Percentiles rank a stretch among this genome's conserved stretches.
phyloP scores from a whole-genome alignment of 2,888 invertebrate species.

The Chouioia cunea region DNA sequence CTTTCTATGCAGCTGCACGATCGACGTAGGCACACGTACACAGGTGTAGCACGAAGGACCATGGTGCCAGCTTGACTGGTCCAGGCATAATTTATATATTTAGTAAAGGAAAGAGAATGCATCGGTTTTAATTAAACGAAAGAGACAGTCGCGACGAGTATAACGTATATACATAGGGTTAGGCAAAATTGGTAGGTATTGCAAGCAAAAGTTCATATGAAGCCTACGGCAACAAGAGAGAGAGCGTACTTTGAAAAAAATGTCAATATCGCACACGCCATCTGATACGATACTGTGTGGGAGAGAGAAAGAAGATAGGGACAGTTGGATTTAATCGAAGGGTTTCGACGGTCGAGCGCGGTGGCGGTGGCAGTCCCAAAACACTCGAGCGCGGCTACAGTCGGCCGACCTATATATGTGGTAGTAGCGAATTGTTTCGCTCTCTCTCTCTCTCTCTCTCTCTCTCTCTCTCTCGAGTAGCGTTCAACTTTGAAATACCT shows the following conservation, averaged over 20 bases:
- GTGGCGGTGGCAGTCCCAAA: not conserved
- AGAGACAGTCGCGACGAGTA: too few species aligned
- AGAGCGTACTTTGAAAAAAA: too few species aligned
- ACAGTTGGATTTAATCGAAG: slow-evolving; percentile 35
- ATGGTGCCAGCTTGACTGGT: too few species aligned
- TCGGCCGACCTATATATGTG: not conserved
- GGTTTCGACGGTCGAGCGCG: not conserved
- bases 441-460: slow-evolving; percentile 2
- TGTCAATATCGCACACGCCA: slow-evolving; percentile 29
- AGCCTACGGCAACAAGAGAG: too few species aligned
- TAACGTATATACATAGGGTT: not conserved
- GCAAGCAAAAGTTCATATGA: not conserved
- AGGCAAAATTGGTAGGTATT: not conserved
- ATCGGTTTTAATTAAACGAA: too few species aligned
- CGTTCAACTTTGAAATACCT: too few species aligned
- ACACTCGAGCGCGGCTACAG: not conserved
- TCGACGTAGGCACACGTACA: not conserved
- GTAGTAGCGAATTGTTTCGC: slow-evolving; percentile 32
- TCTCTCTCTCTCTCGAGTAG: not conserved
- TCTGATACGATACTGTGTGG: too few species aligned
- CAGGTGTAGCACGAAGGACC: not conserved
- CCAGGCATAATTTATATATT: too few species aligned
- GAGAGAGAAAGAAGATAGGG: too few species aligned
- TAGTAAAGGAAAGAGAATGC: too few species aligned
- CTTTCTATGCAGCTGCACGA: not conserved